Base-by-base conservation (phyloP, 2,797 vertebrate species). In the Lutjanus campechanus region DNA sequence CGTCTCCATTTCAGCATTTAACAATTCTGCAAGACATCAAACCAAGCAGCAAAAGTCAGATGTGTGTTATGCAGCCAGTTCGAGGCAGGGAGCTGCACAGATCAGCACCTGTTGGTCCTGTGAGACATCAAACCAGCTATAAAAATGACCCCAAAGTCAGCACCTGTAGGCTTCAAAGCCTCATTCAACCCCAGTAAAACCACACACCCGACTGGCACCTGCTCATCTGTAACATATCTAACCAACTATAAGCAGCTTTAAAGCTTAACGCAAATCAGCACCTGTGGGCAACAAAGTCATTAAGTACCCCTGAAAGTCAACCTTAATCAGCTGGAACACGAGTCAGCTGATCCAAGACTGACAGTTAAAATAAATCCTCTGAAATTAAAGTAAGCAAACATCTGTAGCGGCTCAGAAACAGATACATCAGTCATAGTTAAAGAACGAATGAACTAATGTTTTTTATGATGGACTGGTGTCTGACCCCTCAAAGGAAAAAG, bases 121-220 rank as follows among this genome's bases (percentile, higher is more conserved):
- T 1, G 66, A 70, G 63, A 77, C 80, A 17, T 88, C 78, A 73
- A 77, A 77, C 66, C 73, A 20, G 17, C 79, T 51, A 47, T 87
- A 85, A 88, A 88, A 77, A 46, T 36, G 25, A 71, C 72, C 75
- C 44, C 11, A 6, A 66, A 64, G 79, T 87, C 83, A 77, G 75
- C 88, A 90, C 87, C 88, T 87, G 88, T 15, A 60, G 54, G 68
- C 77, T 81, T 88, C 79, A 89, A 90, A 91, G 91, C 60, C 44
- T 55, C 1, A 6, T 41, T 66, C 20, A 74, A 74, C 29, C 55
- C 41, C 55, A 61, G 85, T 83, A 81, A 87, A 85, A 76, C 67
- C 71, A 86, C 76, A 87, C 69, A 41, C 40, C 68, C 19, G 19
- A 50, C 50, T 50, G 68, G 25, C 89, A 89, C 85, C 91, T 90